These are phyloP conservation scores for Tylochromis polylepis DNA, from an alignment of 2,113 vertebrate genomes.

Conservation along the genomic window DNA sequence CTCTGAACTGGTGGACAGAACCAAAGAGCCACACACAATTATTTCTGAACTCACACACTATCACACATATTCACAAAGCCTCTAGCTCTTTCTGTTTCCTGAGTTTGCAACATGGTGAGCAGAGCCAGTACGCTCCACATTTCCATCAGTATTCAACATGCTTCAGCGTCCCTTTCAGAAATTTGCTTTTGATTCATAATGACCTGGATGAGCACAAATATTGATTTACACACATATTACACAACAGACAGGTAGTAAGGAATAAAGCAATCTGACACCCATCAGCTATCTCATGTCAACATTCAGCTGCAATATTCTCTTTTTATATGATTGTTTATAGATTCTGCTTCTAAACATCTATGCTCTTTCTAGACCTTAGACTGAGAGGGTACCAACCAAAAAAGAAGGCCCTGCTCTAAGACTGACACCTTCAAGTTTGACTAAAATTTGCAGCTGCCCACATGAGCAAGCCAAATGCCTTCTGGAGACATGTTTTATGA, in stretches of 20 bases:
- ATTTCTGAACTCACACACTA: too few species aligned
- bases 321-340: accelerated
- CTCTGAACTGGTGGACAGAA: too few species aligned
- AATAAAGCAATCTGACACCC: background rate
- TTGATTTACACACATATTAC: background rate
- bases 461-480: background rate
- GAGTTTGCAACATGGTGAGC: background rate
- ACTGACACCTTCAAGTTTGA: background rate
- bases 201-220: background rate
- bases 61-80: background rate
- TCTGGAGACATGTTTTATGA: background rate
- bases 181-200: background rate
- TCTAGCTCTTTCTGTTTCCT: background rate
- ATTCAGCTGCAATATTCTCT: background rate
- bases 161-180: background rate
- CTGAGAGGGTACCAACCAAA: background rate
- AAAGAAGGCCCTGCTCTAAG: background rate
- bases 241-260: background rate
- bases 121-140: background rate
- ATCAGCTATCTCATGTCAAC: background rate
- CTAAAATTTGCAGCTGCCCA: background rate
- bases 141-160: background rate
- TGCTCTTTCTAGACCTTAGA: accelerated
- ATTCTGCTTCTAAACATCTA: background rate
- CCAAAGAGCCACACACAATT: too few species aligned